phyloP scores from a whole-genome alignment of 2,797 vertebrate genomes.

The Urocyon cinereoargenteus region DNA sequence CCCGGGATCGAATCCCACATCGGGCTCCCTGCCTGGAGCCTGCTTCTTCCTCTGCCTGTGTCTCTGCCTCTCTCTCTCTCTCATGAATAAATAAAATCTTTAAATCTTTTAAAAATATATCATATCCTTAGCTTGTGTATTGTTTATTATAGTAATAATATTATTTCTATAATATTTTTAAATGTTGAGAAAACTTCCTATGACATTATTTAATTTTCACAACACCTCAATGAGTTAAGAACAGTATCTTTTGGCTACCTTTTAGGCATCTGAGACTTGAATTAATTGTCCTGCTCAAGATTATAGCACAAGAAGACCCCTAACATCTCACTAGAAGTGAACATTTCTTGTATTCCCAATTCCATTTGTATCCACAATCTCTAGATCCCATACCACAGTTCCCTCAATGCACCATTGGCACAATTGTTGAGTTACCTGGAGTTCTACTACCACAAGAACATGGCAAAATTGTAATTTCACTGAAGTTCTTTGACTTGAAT shows the following conservation, averaged over 20 bases:
- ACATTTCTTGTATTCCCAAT: background rate
- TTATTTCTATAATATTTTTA: constrained; percentile 6
- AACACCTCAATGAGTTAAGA: background rate
- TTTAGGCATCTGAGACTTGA: background rate
- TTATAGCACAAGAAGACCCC: background rate
- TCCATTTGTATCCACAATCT: background rate
- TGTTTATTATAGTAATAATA: background rate
- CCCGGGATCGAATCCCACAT: too few relatives aligned
- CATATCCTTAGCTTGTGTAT: background rate
- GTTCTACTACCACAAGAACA: background rate
- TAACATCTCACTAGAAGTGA: background rate
- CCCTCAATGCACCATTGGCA: background rate
- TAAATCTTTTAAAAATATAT: background rate
- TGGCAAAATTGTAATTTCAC: background rate
- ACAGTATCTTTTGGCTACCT: background rate
- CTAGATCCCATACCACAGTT: background rate
- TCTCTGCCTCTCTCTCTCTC: too few relatives aligned
- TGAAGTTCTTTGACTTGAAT: background rate
- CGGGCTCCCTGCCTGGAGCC: too few relatives aligned
- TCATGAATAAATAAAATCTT: too few relatives aligned
- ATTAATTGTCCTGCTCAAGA: background rate
- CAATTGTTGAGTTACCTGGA: background rate
- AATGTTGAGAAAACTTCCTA: background rate
- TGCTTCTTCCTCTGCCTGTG: too few relatives aligned
- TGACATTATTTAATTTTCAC: constrained; percentile 1